Evolutionary conservation across 2,888 invertebrate genomes (phyloP).

Genomic region (Lasius fuliginosus): DNA sequence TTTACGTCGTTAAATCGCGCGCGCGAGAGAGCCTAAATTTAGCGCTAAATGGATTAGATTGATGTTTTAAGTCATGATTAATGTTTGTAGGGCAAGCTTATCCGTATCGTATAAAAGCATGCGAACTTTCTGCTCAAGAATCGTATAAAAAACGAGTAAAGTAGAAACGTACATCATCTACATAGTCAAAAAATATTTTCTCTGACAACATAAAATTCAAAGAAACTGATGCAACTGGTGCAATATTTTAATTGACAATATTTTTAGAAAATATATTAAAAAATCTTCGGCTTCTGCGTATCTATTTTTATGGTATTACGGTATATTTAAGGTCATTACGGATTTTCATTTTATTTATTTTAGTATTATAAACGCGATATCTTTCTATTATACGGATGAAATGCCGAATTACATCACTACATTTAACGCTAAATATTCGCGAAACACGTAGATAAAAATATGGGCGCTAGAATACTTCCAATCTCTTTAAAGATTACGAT

Average conservation of each 20-base stretch:
- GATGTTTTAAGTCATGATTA: neutral
- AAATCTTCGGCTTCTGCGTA: neutral
- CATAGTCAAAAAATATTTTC: neutral
- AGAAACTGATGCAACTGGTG: neutral
- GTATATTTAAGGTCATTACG: neutral
- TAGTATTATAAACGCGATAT: neutral
- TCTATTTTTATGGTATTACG: neutral
- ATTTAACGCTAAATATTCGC: neutral
- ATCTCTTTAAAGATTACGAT: neutral
- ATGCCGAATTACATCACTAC: neutral
- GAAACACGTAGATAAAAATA: neutral
- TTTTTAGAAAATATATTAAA: constrained; percentile 25
- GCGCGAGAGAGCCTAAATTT: neutral
- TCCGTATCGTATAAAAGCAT: neutral
- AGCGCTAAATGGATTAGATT: constrained; percentile 13
- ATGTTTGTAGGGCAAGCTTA: constrained; percentile 12
- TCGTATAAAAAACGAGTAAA: constrained; percentile 22
- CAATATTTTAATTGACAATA: constrained; percentile 5
- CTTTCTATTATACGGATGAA: neutral
- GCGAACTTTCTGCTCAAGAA: neutral
- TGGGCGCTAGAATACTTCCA: neutral
- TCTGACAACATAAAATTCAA: neutral
- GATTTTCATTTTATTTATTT: neutral
- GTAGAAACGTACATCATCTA: neutral
- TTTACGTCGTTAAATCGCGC: neutral